Conservation (phyloP, 2,888 invertebrate genomes). For the Ommatoiulus sabulosus region DNA sequence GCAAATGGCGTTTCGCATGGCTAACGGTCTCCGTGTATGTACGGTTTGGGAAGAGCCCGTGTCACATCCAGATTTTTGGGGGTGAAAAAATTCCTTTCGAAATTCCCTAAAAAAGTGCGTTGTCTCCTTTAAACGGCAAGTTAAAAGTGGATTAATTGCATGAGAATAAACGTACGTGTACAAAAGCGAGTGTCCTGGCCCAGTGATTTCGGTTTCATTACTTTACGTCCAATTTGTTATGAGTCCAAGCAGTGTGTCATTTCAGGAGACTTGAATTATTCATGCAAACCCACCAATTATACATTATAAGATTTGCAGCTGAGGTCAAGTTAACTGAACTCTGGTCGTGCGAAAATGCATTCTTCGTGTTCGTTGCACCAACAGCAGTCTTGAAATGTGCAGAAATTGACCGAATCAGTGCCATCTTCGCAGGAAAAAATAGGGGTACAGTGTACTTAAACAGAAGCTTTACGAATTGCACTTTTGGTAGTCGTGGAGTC, state of each 20-base stretch:
- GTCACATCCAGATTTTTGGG: background rate
- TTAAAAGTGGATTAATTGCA: background rate
- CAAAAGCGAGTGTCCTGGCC: background rate
- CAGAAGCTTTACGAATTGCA: too few species aligned
- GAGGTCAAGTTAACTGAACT: background rate
- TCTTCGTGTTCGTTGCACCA: background rate
- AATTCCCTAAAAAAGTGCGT: background rate
- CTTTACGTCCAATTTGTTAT: background rate
- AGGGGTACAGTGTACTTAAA: too few species aligned
- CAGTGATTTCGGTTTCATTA: background rate
- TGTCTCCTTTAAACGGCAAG: background rate
- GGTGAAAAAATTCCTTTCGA: background rate
- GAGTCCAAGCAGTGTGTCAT: background rate
- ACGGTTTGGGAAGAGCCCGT: background rate
- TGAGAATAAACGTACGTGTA: background rate
- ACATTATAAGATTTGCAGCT: background rate
- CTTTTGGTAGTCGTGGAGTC: too few species aligned
- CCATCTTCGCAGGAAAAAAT: background rate
- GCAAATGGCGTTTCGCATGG: background rate
- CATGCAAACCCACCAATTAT: constrained; percentile 1
- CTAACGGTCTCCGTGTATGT: background rate
- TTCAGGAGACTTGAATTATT: background rate
- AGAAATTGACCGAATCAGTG: background rate
- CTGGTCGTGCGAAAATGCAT: background rate
- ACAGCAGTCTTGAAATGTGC: background rate